Evolutionary conservation across 2,113 vertebrate species (phyloP).

Genomic region (Rhagologus leucostigma): DNA sequence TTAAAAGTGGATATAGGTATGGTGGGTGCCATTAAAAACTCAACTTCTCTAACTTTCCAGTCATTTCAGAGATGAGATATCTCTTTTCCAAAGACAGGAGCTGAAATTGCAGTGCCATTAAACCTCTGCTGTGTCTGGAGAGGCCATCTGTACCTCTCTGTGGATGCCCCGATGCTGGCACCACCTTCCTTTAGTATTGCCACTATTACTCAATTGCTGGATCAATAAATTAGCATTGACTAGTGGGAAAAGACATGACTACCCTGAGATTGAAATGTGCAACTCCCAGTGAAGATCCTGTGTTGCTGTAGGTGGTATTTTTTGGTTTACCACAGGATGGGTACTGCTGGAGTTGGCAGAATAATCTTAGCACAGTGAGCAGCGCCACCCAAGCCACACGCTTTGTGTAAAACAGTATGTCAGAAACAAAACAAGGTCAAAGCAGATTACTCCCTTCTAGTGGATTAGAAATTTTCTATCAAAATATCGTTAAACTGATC

Average conservation of each 20-base stretch:
- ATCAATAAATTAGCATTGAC: neutral
- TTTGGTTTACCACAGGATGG: neutral
- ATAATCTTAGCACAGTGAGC: neutral
- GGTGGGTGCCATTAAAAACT: slow-evolving; percentile 44
- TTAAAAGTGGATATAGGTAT: slow-evolving; percentile 12
- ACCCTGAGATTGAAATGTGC: neutral
- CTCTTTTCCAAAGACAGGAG: neutral
- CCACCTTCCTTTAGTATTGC: neutral
- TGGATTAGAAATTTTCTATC: neutral
- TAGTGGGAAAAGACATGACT: neutral
- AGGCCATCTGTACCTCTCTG: neutral
- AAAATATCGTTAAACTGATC: neutral
- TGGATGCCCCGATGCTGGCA: neutral
- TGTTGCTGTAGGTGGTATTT: neutral
- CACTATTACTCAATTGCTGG: neutral
- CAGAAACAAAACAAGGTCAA: neutral
- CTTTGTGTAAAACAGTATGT: neutral
- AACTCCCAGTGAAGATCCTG: neutral
- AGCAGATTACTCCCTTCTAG: neutral
- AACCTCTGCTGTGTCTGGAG: neutral
- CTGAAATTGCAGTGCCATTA: neutral
- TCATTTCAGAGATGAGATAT: slow-evolving; percentile 22
- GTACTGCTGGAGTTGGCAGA: neutral
- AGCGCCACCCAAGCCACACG: accelerated
- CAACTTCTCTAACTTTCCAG: slow-evolving; percentile 10